Conservation (phyloP, 2,797 vertebrate genomes). For the Hirundo rustica region DNA sequence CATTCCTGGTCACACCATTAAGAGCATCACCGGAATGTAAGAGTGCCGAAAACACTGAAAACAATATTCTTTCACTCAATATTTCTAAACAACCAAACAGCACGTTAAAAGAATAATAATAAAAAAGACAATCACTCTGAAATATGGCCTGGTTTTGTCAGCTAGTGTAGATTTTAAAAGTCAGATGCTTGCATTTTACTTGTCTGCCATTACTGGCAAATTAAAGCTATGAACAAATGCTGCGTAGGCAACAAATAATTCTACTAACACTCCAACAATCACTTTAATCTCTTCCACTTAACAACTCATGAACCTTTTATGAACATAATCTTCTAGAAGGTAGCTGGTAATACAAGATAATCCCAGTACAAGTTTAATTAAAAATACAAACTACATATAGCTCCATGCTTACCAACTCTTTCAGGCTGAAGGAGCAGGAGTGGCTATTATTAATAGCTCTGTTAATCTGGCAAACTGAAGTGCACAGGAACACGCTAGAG, state of each 20-base stretch:
- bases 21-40: neutral
- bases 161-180: neutral
- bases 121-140: neutral
- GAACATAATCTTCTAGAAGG: conserved; percentile 56
- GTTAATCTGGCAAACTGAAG: conserved; percentile 62
- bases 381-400: conserved; percentile 50
- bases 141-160: conserved; percentile 2
- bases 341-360: conserved; percentile 65
- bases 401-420: conserved; percentile 34
- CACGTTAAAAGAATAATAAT: neutral
- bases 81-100: neutral
- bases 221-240: conserved; percentile 43
- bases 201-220: conserved; percentile 52
- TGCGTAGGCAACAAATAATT: conserved; percentile 52
- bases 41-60: neutral
- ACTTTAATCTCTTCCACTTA: conserved; percentile 65
- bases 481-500: conserved; percentile 21
- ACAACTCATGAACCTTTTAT: conserved; percentile 63
- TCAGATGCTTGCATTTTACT: conserved; percentile 33
- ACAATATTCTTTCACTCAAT: neutral
- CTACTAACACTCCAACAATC: conserved; percentile 32
- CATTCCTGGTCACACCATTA: neutral
- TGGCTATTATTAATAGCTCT: conserved; percentile 55
- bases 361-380: conserved; percentile 68
- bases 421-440: conserved; percentile 33